A percentile compares a stretch with the other conserved stretches of the same genome.
phyloP scores from a whole-genome alignment of 2,113 vertebrate genomes.

The Neotragus moschatus region DNA sequence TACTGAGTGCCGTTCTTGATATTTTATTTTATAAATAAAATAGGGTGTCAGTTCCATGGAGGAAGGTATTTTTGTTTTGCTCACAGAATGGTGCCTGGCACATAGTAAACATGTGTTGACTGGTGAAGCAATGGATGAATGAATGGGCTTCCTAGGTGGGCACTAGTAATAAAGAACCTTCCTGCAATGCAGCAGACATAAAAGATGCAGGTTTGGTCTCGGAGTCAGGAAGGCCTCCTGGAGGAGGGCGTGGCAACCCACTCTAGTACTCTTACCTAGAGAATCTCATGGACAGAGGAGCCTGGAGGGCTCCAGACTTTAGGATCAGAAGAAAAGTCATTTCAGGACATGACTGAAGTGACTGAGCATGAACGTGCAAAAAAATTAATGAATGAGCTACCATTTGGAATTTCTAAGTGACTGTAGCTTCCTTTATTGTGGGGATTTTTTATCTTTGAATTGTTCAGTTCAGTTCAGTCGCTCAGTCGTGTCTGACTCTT shows the following conservation, averaged over 20 bases:
- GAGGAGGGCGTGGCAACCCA: not conserved
- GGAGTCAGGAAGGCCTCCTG: not conserved
- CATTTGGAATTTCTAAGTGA: constrained; percentile 6
- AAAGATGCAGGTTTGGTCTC: not conserved
- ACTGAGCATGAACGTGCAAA: not conserved
- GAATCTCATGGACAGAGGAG: not conserved
- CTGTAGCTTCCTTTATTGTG: not conserved
- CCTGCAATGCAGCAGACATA: not conserved
- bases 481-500: too few species aligned
- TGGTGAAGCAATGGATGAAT: not conserved
- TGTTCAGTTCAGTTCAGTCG: not conserved
- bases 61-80: not conserved
- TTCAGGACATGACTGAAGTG: not conserved
- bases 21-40: not conserved
- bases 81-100: not conserved
- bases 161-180: not conserved
- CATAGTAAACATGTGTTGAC: not conserved
- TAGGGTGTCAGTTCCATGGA: not conserved
- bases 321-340: not conserved
- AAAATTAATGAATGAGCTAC: not conserved
- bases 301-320: not conserved
- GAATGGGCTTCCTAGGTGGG: not conserved
- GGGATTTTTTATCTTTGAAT: not conserved
- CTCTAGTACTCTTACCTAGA: not conserved
- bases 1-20: not conserved